Evolutionary conservation across 2,888 invertebrate species (phyloP).

Genomic region (Agrochola macilenta): DNA sequence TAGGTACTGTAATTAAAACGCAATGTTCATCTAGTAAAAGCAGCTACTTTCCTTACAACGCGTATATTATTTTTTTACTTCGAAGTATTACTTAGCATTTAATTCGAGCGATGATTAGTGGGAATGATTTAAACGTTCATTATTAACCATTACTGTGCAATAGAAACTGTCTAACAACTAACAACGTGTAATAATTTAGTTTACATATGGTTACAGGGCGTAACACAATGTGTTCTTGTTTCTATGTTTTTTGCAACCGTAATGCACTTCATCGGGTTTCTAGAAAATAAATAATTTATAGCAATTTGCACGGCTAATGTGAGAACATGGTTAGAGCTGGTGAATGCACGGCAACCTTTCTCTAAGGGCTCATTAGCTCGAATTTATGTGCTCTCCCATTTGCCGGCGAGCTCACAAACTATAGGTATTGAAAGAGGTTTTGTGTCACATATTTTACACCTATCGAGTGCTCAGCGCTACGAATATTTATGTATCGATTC

Average conservation of each 20-base stretch:
- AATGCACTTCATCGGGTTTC: slow-evolving; percentile 78
- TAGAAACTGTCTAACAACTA: slow-evolving; percentile 65
- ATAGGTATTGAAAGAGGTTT: slow-evolving; percentile 69
- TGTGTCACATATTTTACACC: slow-evolving; percentile 69
- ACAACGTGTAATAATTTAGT: slow-evolving; percentile 71
- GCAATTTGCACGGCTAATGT: slow-evolving; percentile 84
- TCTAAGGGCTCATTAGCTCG: slow-evolving; percentile 80
- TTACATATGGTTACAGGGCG: slow-evolving; percentile 74
- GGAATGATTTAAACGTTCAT: slow-evolving; percentile 63
- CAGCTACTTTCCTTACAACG: slow-evolving; percentile 54
- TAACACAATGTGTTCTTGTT: slow-evolving; percentile 76
- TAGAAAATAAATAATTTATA: slow-evolving; percentile 81
- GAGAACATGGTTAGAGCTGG: slow-evolving; percentile 78
- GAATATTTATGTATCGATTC: slow-evolving; percentile 73
- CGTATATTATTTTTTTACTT: slow-evolving; percentile 49
- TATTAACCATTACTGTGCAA: slow-evolving; percentile 67
- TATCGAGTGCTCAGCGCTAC: slow-evolving; percentile 58
- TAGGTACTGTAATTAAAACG: slow-evolving; percentile 59
- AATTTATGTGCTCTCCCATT: slow-evolving; percentile 76
- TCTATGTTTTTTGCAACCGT: slow-evolving; percentile 72
- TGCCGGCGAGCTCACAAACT: slow-evolving; percentile 65
- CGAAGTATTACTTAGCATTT: slow-evolving; percentile 56
- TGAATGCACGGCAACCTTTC: slow-evolving; percentile 80
- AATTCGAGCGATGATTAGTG: slow-evolving; percentile 61
- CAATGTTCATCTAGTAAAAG: slow-evolving; percentile 54